These are phyloP conservation scores for Channa maculata DNA, from an alignment of 2,113 vertebrate species.

Conservation along the genomic window DNA sequence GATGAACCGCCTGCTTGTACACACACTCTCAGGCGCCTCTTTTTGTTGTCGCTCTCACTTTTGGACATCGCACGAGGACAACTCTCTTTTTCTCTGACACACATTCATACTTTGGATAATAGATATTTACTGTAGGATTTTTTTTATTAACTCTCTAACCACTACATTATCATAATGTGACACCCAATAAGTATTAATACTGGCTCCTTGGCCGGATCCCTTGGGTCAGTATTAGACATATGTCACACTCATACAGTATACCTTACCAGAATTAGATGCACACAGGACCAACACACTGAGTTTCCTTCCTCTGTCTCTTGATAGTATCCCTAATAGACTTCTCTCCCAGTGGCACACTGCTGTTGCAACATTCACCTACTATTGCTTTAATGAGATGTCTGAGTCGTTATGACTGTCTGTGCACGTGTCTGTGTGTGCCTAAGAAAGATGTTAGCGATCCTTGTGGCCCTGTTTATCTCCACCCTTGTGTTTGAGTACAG, in stretches of 20 bases:
- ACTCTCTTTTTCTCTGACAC: background rate
- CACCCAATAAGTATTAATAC: constrained; percentile 63
- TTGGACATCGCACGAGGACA: constrained; percentile 11
- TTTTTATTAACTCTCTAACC: constrained; percentile 46
- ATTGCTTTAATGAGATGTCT: constrained; percentile 81
- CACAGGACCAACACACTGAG: constrained; percentile 52
- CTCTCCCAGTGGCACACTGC: constrained; percentile 75
- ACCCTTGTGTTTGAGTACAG: constrained; percentile 73
- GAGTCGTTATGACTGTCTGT: constrained; percentile 35
- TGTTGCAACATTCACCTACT: constrained; percentile 79
- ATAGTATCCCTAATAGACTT: constrained; percentile 80
- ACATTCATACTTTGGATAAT: constrained; percentile 4
- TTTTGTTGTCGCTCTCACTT: constrained; percentile 49
- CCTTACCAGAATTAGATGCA: constrained; percentile 59
- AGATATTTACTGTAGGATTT: constrained; percentile 41
- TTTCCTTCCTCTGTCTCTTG: constrained; percentile 73
- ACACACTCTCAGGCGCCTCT: constrained; percentile 19
- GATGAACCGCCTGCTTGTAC: constrained; percentile 50
- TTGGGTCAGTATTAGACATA: constrained; percentile 60
- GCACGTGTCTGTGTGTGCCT: constrained; percentile 43
- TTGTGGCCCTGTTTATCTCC: constrained; percentile 80
- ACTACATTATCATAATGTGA: constrained; percentile 63
- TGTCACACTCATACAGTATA: constrained; percentile 54
- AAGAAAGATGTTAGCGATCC: constrained; percentile 76
- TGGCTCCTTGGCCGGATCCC: constrained; percentile 34